These are phyloP conservation scores for Progne subis DNA, from an alignment of 2,113 vertebrate species.

Conservation along the genomic window DNA sequence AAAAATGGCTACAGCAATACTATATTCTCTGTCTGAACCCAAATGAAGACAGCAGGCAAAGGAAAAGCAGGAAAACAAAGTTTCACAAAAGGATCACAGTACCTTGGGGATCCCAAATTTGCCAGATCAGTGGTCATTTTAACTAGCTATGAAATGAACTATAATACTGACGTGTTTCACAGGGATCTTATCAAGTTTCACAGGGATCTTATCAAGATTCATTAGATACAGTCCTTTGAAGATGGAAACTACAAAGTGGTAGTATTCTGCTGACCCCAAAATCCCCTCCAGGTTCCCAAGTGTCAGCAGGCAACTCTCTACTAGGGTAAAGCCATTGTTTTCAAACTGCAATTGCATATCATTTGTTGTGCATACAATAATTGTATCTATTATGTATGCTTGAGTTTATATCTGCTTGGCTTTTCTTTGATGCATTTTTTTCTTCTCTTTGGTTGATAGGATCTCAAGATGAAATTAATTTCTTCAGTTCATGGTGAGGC, in stretches of 20 bases:
- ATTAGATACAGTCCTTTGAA: neutral
- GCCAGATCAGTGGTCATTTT: neutral
- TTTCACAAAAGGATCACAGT: neutral
- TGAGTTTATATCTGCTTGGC: neutral
- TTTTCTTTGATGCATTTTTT: neutral
- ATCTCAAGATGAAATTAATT: neutral
- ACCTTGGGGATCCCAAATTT: neutral
- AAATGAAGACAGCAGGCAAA: neutral
- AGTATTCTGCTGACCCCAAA: neutral
- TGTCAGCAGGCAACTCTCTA: neutral
- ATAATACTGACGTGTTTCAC: neutral
- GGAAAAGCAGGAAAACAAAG: neutral
- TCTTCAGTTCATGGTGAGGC: neutral
- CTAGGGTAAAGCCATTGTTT: neutral
- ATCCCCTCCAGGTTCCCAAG: neutral
- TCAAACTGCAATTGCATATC: neutral
- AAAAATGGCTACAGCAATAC: neutral
- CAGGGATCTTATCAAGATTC: neutral
- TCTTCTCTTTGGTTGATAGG: neutral
- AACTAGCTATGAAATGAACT: neutral
- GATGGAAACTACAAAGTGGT: neutral
- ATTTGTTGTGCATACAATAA: neutral
- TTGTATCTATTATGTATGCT: neutral
- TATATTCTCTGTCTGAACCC: neutral
- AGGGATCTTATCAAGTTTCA: neutral